Evolutionary conservation across 2,113 vertebrate species (phyloP).

Genomic region (Chamaea fasciata): DNA sequence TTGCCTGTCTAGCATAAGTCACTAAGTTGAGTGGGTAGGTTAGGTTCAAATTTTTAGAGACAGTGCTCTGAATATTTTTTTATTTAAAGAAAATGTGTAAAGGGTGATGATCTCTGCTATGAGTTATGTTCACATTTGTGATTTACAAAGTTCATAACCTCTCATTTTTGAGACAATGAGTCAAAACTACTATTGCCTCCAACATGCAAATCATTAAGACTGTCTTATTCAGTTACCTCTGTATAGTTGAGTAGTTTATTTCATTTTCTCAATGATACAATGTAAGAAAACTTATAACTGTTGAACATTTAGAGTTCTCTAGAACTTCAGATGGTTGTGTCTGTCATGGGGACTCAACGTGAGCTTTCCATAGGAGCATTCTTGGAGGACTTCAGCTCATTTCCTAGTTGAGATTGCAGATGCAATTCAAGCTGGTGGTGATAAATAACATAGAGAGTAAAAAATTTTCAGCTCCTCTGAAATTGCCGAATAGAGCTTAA

Average conservation of each 20-base stretch:
- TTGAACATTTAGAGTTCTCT: neutral
- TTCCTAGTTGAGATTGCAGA: neutral
- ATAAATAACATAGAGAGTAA: neutral
- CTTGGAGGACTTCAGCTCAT: neutral
- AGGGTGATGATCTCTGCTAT: neutral
- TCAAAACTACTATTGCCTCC: neutral
- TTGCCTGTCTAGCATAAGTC: neutral
- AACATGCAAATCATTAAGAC: neutral
- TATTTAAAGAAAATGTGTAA: neutral
- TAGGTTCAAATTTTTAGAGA: neutral
- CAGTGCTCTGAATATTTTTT: neutral
- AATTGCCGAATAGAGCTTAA: neutral
- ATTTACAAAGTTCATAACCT: neutral
- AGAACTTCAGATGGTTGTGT: neutral
- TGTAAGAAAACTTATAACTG: neutral
- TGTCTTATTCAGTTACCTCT: neutral
- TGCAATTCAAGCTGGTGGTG: neutral
- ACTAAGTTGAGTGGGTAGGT: neutral
- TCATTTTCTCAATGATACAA: neutral
- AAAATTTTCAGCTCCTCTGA: neutral
- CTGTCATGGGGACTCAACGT: fast-evolving
- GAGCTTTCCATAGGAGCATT: neutral
- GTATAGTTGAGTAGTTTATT: neutral
- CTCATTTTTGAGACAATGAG: neutral
- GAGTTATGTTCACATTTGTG: neutral